Conservation (phyloP, 1,140 invertebrate genomes). For the Ceratina calcarata region DNA sequence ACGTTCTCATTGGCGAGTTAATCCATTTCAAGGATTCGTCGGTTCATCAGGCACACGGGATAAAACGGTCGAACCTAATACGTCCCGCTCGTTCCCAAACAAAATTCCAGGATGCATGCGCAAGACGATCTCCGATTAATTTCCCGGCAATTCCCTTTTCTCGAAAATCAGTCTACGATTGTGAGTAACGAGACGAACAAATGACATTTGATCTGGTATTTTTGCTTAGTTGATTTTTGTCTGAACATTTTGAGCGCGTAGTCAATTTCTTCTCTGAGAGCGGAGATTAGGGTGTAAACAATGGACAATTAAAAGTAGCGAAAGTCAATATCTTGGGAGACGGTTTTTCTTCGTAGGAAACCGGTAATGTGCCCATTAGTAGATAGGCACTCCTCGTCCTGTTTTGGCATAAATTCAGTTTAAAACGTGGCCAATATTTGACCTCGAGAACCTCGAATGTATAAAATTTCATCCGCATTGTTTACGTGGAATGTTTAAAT, state of each 20-base stretch:
- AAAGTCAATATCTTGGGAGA: slow-evolving; percentile 42
- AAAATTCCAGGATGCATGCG: background rate
- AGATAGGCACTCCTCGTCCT: slow-evolving; percentile 39
- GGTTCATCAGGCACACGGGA: background rate
- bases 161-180: background rate
- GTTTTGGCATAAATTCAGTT: slow-evolving; percentile 18
- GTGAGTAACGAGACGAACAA: too few species aligned
- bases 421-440: background rate
- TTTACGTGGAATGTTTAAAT: background rate
- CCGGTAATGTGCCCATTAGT: slow-evolving; percentile 56
- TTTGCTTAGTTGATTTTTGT: too few species aligned
- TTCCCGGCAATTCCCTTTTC: background rate
- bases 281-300: slow-evolving; percentile 26
- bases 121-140: background rate
- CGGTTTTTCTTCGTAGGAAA: slow-evolving; percentile 29
- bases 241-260: background rate
- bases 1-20: slow-evolving; percentile 52
- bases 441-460: background rate
- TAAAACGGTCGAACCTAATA: background rate
- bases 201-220: too few species aligned
- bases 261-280: background rate
- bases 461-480: background rate
- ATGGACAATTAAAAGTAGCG: slow-evolving; percentile 39
- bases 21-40: slow-evolving; percentile 47
- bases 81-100: background rate